Evolutionary conservation across 2,797 vertebrate species (phyloP), one percentile per base, ranked within the genome.

Genomic region (Tapera naevia): DNA sequence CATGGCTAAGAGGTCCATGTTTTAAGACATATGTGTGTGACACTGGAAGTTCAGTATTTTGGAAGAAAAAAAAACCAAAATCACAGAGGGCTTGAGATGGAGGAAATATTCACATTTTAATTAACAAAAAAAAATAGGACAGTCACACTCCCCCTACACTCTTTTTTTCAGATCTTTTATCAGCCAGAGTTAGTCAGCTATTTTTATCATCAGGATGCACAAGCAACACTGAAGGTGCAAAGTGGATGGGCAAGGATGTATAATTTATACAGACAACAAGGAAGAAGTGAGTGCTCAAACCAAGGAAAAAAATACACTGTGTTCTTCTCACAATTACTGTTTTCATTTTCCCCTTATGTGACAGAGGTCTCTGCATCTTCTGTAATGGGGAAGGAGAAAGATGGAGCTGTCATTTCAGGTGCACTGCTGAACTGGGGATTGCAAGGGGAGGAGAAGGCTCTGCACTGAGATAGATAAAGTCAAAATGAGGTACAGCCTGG

Each of bases 71-170:
- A 50, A 94, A 57, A n/a, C 11, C 11, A 14, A 57, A 76, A 43
- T 7, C 71, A 33, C 33, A 2, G 2, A 80, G 86, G 39, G 56
- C 39, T 82, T 0, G 30, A 48, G 57, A 70, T 15, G 65, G 30
- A 91, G 89, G 78, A 57, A 89, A 48, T 32, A 17, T 37, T 86
- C 51, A n/a, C 27, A 27, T 79, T 86, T 80, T 84, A 94, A 96
- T 93, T 74, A 86, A 90, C 53, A 33, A 70, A 32, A 61, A 53
- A 24, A 95, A 86, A 78, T 15, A 88, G 91, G 91, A 88, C 87
- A 95, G 74, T 13, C 86, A 37, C 89, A 80, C 87, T 96, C 91
- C 94, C 93, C 92, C 93, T 53, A 17, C 72, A 17, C 60, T 62
- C 73, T 60, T 87, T 51, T n/a, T 72, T 21, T 41, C 88, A 81